phyloP scores from a whole-genome alignment of 2,797 vertebrate genomes.

The Lophius americanus region DNA sequence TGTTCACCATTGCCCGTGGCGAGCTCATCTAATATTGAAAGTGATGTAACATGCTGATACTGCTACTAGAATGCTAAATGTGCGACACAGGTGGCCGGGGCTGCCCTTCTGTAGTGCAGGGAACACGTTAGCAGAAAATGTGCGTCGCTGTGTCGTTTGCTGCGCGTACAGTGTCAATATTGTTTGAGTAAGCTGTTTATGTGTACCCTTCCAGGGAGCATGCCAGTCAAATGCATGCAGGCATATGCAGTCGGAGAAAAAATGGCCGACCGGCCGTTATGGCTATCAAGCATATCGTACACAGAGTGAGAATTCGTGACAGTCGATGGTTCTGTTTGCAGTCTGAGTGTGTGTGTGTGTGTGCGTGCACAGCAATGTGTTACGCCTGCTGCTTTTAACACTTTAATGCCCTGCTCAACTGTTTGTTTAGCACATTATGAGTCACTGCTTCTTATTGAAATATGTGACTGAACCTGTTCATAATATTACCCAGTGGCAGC shows the following conservation, averaged over 20 bases:
- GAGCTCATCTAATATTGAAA: conserved; percentile 74
- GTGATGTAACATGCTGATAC: conserved; percentile 74
- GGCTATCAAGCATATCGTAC: conserved; percentile 63
- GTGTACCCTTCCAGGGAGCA: conserved; percentile 59
- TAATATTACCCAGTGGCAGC: too few relatives aligned
- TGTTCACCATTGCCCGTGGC: conserved; percentile 74
- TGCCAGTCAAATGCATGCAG: conserved; percentile 60
- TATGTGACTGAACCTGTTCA: too few relatives aligned
- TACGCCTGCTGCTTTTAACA: conserved; percentile 58
- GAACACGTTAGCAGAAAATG: conserved; percentile 68
- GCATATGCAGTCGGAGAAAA: conserved; percentile 60
- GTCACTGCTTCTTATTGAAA: too few relatives aligned
- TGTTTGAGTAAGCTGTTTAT: conserved; percentile 74
- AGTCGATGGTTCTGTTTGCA: conserved; percentile 67
- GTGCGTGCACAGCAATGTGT: conserved; percentile 58
- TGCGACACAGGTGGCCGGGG: conserved; percentile 77
- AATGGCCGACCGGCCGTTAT: conserved; percentile 57
- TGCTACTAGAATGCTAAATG: conserved; percentile 73
- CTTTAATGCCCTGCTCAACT: too few relatives aligned
- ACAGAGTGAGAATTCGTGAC: conserved; percentile 50
- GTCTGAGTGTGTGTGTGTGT: conserved; percentile 53
- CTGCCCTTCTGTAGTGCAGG: conserved; percentile 59
- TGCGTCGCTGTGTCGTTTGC: conserved; percentile 61
- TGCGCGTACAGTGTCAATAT: conserved; percentile 72
- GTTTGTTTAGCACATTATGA: too few relatives aligned